Evolutionary conservation across 2,888 invertebrate species (phyloP).

Genomic region (Antheraea assamensis): DNA sequence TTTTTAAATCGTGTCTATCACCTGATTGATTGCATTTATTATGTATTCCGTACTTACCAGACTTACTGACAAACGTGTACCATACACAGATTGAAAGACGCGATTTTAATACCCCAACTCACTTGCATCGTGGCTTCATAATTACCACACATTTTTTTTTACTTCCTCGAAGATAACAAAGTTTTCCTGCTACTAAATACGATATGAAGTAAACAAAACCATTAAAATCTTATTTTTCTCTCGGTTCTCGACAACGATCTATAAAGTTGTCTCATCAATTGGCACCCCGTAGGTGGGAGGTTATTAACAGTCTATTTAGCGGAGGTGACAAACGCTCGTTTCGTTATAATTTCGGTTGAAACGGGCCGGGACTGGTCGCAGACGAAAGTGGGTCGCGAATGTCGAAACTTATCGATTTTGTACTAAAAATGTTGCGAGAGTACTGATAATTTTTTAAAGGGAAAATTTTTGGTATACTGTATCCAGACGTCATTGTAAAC

Average conservation of each 20-base stretch:
- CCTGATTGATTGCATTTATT: no score
- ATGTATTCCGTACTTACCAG: no score
- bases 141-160: no score
- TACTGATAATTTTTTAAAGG: conserved; percentile 4
- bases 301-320: conserved; percentile 30
- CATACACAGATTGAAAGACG: no score
- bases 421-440: conserved; percentile 23
- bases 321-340: conserved; percentile 31
- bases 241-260: background rate
- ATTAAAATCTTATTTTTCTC: background rate
- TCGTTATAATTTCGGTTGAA: conserved; percentile 37
- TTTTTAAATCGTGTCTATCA: no score
- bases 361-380: conserved; percentile 30
- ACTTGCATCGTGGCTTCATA: no score
- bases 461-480: background rate
- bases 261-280: conserved; percentile 11
- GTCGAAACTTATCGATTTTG: conserved; percentile 48
- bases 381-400: conserved; percentile 40
- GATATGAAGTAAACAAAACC: background rate
- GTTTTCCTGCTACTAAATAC: background rate
- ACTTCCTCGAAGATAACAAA: no score
- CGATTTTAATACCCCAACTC: no score
- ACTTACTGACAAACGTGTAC: no score
- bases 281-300: background rate
- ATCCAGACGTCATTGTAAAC: background rate